Evolutionary conservation across 2,888 invertebrate species (phyloP).

Genomic region (Cacoxenus indagator): DNA sequence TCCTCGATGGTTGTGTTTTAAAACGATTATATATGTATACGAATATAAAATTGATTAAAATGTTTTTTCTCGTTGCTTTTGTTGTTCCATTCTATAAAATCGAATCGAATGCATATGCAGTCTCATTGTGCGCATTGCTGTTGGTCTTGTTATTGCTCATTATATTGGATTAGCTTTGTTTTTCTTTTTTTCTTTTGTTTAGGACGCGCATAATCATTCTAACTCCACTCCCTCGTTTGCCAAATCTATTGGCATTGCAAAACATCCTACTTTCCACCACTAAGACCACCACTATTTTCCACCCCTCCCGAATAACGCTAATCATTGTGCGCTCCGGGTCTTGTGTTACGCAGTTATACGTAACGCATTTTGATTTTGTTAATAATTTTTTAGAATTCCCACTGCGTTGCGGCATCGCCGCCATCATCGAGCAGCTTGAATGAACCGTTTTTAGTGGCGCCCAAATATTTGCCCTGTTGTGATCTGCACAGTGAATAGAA

Average conservation of each 20-base stretch:
- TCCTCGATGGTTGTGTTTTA: too few species aligned
- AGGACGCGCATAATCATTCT: too few species aligned
- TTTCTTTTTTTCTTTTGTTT: too few species aligned
- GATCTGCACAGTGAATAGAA: constrained; percentile 52
- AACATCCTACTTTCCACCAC: too few species aligned
- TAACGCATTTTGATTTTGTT: constrained; percentile 14
- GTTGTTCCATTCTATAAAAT: constrained; percentile 47
- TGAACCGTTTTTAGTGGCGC: constrained; percentile 92
- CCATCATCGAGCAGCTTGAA: constrained; percentile 87
- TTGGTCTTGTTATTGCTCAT: constrained; percentile 1
- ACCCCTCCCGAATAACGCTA: too few species aligned
- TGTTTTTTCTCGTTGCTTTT: constrained; percentile 24
- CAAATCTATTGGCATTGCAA: too few species aligned
- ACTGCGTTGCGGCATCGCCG: constrained; percentile 86
- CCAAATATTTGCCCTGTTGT: constrained; percentile 81
- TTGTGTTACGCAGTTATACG: not conserved
- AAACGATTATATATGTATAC: too few species aligned
- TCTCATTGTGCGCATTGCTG: constrained; percentile 18
- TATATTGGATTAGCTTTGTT: too few species aligned
- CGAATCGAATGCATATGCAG: constrained; percentile 23
- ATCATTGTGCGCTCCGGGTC: not conserved
- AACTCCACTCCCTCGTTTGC: too few species aligned
- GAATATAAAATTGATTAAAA: constrained; percentile 7
- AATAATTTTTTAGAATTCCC: constrained; percentile 81
- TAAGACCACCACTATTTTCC: too few species aligned